Evolutionary conservation across 1,140 invertebrate species (phyloP).

Genomic region (Eubasilissa regina): DNA sequence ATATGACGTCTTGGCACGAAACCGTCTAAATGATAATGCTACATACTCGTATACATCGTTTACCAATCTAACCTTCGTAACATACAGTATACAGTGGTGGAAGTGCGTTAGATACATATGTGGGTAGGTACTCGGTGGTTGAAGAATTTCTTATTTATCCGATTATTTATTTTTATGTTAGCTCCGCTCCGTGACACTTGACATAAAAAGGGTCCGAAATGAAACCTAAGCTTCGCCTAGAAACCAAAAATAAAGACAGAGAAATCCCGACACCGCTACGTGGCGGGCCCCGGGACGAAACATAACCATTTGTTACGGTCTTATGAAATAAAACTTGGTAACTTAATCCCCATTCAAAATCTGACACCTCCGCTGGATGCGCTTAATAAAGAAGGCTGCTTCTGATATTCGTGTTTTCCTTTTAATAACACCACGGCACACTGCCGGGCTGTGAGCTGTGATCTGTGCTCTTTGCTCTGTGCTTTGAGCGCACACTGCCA

Average conservation of each 20-base stretch:
- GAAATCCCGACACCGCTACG: slow-evolving; percentile 22
- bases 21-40: no score
- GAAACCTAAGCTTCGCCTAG: slow-evolving; percentile 44
- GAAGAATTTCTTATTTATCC: slow-evolving; percentile 34
- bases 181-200: slow-evolving; percentile 29
- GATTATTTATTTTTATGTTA: slow-evolving; percentile 47
- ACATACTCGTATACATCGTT: no score
- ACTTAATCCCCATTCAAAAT: slow-evolving; percentile 40
- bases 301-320: slow-evolving; percentile 49
- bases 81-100: neutral
- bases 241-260: slow-evolving; percentile 35
- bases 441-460: no score
- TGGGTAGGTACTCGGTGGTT: neutral
- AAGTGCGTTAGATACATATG: neutral
- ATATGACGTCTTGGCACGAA: no score
- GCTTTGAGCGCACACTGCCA: no score
- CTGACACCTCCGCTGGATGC: slow-evolving; percentile 36
- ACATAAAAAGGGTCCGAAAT: slow-evolving; percentile 44
- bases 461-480: no score
- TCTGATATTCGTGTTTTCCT: slow-evolving; percentile 38
- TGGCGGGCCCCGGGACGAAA: slow-evolving; percentile 13
- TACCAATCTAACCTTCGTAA: no score
- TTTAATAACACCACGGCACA: slow-evolving; percentile 24
- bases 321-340: slow-evolving; percentile 47
- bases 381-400: slow-evolving; percentile 39